Conservation (phyloP, 2,888 invertebrate species). For the Drosophila falleni region DNA sequence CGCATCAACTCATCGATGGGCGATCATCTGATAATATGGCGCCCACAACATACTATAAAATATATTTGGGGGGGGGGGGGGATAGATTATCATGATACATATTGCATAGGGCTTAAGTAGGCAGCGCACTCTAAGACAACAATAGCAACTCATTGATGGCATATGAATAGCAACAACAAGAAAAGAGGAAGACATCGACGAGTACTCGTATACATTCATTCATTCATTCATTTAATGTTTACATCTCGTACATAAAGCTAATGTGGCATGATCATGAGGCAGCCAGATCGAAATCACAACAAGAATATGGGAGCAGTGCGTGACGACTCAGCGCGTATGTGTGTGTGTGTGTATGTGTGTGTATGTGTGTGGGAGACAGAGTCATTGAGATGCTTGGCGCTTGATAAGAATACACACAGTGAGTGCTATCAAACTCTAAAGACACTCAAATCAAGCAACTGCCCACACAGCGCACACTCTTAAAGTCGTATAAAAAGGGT, state of each 20-base stretch:
- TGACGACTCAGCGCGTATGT: conserved; percentile 19
- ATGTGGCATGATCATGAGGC: conserved; percentile 65
- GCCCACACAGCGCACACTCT: conserved; percentile 14
- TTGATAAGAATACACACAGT: conserved; percentile 43
- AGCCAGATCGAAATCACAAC: conserved; percentile 60
- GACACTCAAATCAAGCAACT: conserved; percentile 5
- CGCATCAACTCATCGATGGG: conserved; percentile 17
- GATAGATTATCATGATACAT: conserved; percentile 24
- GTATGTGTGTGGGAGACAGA: conserved; percentile 20
- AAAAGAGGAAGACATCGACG: conserved; percentile 14
- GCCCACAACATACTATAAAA: conserved; percentile 10
- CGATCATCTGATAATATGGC: conserved; percentile 27
- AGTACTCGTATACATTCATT: conserved; percentile 21
- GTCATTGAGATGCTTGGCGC: conserved; percentile 39
- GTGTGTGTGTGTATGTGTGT: conserved; percentile 12
- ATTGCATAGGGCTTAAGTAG: conserved; percentile 11
- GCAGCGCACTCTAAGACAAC: conserved; percentile 27
- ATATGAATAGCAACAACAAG: not conserved
- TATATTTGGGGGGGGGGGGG: not conserved
- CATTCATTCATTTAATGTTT: conserved; percentile 41
- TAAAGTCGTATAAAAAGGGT: not conserved
- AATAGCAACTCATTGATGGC: conserved; percentile 45
- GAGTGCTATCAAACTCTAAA: conserved; percentile 6
- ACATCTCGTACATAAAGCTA: conserved; percentile 40
- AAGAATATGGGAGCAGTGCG: conserved; percentile 65